These are phyloP conservation scores for Drosophila kepulauana DNA, from an alignment of 1,140 invertebrate genomes.

Conservation along the genomic window DNA sequence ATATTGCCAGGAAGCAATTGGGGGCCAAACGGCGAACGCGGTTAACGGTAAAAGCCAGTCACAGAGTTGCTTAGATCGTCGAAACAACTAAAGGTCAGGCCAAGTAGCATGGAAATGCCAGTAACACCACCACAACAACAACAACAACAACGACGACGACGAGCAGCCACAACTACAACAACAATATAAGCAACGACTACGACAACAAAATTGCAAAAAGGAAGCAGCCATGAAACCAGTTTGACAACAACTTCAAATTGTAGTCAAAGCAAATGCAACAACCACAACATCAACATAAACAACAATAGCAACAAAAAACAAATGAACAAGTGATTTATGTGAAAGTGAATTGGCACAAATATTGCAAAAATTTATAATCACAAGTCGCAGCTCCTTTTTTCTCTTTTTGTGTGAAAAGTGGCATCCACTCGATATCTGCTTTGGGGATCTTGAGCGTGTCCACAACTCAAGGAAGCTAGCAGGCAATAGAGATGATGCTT, in stretches of 20 bases:
- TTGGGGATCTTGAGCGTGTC: conserved; percentile 35
- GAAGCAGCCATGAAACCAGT: conserved; percentile 80
- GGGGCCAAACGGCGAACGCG: conserved; percentile 43
- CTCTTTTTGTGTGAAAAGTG: conserved; percentile 3
- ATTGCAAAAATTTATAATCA: conserved; percentile 28
- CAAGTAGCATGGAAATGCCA: conserved; percentile 67
- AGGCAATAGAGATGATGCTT: conserved; percentile 80
- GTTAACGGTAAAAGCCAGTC: conserved; percentile 75
- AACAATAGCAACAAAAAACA: conserved; percentile 34
- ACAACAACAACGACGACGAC: conserved; percentile 48
- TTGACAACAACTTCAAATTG: conserved; percentile 69
- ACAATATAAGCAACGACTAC: conserved; percentile 51
- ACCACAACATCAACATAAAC: conserved; percentile 22
- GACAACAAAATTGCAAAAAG: conserved; percentile 76
- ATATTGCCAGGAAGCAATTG: conserved; percentile 64
- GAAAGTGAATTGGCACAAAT: conserved; percentile 82
- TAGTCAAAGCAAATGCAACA: conserved; percentile 56
- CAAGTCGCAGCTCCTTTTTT: conserved; percentile 5
- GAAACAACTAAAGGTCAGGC: conserved; percentile 75
- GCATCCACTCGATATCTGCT: conserved; percentile 35
- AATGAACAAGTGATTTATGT: conserved; percentile 68
- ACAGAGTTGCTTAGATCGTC: conserved; percentile 51
- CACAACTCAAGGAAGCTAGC: conserved; percentile 18
- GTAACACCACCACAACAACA: conserved; percentile 45
- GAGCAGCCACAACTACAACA: conserved; percentile 34